Percentiles rank a stretch among this genome's conserved stretches.
phyloP scores from a whole-genome alignment of 2,797 vertebrate species.

The Sebastes iracundus region DNA sequence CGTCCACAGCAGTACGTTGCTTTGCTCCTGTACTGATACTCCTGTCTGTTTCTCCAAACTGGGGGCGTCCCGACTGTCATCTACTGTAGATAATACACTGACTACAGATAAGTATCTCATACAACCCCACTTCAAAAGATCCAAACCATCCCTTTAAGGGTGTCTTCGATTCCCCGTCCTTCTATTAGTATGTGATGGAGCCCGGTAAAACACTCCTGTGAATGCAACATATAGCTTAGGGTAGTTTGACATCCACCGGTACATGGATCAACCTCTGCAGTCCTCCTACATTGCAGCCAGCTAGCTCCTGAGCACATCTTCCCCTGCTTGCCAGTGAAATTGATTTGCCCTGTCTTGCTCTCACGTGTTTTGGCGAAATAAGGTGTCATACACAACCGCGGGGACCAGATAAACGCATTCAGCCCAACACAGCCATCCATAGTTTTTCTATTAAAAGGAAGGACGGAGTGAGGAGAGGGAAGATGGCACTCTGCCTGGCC shows the following conservation, averaged over 20 bases:
- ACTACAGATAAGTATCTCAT: neutral
- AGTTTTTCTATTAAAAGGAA: constrained; percentile 64
- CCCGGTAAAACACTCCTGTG: neutral
- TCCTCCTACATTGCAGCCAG: neutral
- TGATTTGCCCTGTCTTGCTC: constrained; percentile 47
- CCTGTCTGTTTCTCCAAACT: neutral
- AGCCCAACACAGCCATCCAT: constrained; percentile 41
- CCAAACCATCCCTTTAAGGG: neutral
- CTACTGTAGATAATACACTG: neutral
- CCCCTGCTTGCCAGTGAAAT: constrained; percentile 44
- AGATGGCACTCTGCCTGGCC: neutral
- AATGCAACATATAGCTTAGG: constrained; percentile 1
- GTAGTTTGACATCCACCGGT: constrained; percentile 16
- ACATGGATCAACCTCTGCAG: constrained; percentile 20
- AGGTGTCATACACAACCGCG: constrained; percentile 46
- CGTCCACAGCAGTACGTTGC: neutral
- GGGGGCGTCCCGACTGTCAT: neutral
- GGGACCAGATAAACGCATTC: constrained; percentile 51
- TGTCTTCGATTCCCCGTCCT: neutral
- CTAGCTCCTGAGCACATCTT: constrained; percentile 1
- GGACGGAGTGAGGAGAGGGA: neutral
- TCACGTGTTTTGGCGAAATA: constrained; percentile 51
- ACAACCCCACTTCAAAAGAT: neutral
- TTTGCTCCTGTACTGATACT: neutral
- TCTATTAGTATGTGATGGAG: neutral